Conservation (phyloP, 1,140 invertebrate genomes). For the Trinorchestia longiramus region DNA sequence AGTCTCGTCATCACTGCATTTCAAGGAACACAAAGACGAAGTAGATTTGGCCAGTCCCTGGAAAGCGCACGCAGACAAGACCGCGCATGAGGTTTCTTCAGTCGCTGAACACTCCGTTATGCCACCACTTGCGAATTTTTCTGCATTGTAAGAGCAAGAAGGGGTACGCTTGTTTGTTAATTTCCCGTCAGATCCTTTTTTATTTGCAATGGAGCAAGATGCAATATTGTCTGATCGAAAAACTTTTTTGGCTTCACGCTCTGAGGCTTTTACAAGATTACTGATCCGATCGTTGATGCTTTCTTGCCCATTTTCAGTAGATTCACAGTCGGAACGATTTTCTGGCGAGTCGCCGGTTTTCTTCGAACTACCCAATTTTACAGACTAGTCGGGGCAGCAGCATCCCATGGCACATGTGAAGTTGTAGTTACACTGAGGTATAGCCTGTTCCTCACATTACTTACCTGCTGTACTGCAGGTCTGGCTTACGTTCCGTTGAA, state of each 20-base stretch:
- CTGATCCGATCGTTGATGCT: not conserved
- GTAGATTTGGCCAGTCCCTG: not conserved
- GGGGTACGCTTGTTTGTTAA: not conserved
- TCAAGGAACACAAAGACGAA: not conserved
- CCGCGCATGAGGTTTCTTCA: not conserved
- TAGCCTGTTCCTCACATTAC: not conserved
- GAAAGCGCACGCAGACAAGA: not conserved
- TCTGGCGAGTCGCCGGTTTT: not conserved
- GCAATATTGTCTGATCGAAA: not conserved
- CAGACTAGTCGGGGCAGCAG: not conserved
- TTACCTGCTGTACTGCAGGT: not conserved
- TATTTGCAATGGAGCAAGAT: not conserved
- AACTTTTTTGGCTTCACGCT: not conserved
- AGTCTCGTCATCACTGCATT: not conserved
- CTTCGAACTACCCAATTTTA: not conserved
- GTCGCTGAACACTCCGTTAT: not conserved
- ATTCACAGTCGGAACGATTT: not conserved
- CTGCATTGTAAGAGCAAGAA: not conserved
- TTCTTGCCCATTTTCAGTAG: not conserved
- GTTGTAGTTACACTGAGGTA: not conserved
- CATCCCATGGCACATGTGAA: not conserved
- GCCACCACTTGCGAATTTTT: not conserved
- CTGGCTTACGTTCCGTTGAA: not conserved
- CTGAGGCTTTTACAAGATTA: not conserved
- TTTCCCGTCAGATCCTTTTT: not conserved